Base-by-base conservation (phyloP, 2,113 vertebrate genomes). In the Gobius niger region DNA sequence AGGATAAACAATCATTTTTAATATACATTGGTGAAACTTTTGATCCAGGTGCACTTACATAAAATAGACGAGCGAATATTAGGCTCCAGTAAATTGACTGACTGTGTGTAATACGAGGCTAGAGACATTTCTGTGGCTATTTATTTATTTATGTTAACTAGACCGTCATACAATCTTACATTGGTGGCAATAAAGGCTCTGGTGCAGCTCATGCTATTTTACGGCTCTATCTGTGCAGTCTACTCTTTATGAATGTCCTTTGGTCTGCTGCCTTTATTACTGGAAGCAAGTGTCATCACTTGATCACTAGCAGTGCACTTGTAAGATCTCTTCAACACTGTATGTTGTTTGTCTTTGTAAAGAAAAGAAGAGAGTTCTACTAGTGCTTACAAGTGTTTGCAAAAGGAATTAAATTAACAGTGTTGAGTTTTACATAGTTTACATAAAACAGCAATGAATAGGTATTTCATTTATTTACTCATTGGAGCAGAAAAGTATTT, bases 171-270 rank as follows among this genome's bases (percentile, higher is more conserved):
- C 47, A 9, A 52, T 24, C n/a, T 34, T 8, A 50, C 52, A 13
- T 10, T 19, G 47, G 53, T 34, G 19, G 1, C 54, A 57, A 52
- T 4, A 57, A 13, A 70, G 9, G 62, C 15, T 44, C 60, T 11
- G 13, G 13, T 8, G 12, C n/a, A 59, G n/a, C 64, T 63, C 4
- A 3, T 57, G 9, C n/a, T 69, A 7, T 53, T 67, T 51, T 57
- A n/a, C 50, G 14, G 51, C 41, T 63, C 47, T 6, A 52, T 10
- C 60, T 11, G 47, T n/a, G 63, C 18, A 34, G 44, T 13, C 16
- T 46, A 44, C 40, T 47, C 60, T 54, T 70, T 47, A 64, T 63
- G 14, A 47, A 50, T 47, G 9, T 49, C 9, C 56, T 70, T 59
- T 40, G 34, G 54, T 40, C 7, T 34, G 12, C 52, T 54, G 11